These are phyloP conservation scores for Epizoanthus fatuus DNA, from an alignment of 92 coral and sea anemone species.

Conservation along the genomic window DNA sequence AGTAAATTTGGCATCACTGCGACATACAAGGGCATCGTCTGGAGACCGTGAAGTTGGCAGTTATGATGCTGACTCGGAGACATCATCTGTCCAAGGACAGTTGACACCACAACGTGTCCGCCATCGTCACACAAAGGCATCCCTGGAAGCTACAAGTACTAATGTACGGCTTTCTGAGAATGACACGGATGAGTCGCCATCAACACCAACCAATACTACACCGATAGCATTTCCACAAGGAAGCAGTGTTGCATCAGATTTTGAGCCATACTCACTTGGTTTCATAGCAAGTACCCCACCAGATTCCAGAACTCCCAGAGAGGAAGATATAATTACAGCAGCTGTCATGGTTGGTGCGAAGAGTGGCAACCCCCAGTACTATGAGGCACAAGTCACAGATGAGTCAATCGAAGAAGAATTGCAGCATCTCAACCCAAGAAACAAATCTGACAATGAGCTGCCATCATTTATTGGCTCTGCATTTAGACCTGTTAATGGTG, in stretches of 20 bases:
- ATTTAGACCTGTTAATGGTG: slow-evolving; percentile 27
- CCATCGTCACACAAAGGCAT: slow-evolving; percentile 70
- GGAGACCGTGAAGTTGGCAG: slow-evolving; percentile 51
- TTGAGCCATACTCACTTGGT: slow-evolving; percentile 11
- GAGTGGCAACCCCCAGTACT: slow-evolving; percentile 10
- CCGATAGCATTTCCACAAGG: slow-evolving; percentile 57
- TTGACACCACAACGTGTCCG: slow-evolving; percentile 69
- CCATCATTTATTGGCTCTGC: slow-evolving; percentile 16
- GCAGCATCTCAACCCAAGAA: not conserved
- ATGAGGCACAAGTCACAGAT: slow-evolving; percentile 22
- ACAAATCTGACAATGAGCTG: slow-evolving; percentile 14
- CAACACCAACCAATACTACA: slow-evolving; percentile 81
- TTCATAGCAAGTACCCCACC: not conserved
- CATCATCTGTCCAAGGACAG: slow-evolving; percentile 82
- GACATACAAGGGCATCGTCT: slow-evolving; percentile 12
- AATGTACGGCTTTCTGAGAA: slow-evolving; percentile 50
- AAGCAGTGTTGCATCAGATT: slow-evolving; percentile 25
- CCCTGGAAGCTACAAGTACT: slow-evolving; percentile 65
- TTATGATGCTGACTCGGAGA: slow-evolving; percentile 99
- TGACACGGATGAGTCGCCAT: slow-evolving; percentile 79
- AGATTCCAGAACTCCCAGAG: slow-evolving; percentile 9
- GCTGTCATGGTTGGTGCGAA: slow-evolving; percentile 30
- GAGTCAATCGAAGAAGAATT: slow-evolving; percentile 32
- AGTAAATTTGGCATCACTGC: not conserved
- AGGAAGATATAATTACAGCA: slow-evolving; percentile 24